phyloP scores from a whole-genome alignment of 1,140 invertebrate species.

The Pseudoatta argentina region DNA sequence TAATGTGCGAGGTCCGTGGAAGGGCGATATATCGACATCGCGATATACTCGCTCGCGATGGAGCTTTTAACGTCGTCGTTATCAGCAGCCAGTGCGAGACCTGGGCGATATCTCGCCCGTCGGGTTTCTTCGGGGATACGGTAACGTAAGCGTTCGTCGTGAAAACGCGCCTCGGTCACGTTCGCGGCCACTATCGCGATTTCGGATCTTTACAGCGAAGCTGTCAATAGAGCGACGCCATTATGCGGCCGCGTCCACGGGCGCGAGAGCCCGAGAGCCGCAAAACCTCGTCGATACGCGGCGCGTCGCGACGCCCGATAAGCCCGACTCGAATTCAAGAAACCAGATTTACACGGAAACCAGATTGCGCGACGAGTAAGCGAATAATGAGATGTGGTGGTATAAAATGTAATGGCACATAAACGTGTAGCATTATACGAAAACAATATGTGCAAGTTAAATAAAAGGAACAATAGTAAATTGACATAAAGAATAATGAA shows the following conservation, averaged over 20 bases:
- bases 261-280: conserved; percentile 47
- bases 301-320: conserved; percentile 34
- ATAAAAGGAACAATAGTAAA: not conserved
- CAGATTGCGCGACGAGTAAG: not conserved
- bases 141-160: conserved; percentile 52
- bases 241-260: conserved; percentile 50
- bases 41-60: conserved; percentile 48
- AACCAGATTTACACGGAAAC: conserved; percentile 16
- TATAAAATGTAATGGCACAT: too few relatives aligned
- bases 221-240: conserved; percentile 61
- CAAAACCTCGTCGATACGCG: conserved; percentile 47
- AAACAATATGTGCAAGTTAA: not conserved
- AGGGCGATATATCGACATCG: conserved; percentile 35
- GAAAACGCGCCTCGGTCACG: conserved; percentile 63
- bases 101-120: conserved; percentile 40
- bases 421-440: not conserved
- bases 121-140: conserved; percentile 51
- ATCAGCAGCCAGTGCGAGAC: conserved; percentile 46
- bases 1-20: conserved; percentile 10
- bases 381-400: not conserved
- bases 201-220: conserved; percentile 61
- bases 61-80: conserved; percentile 56
- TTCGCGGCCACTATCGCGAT: conserved; percentile 57
- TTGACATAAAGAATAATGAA: conserved; percentile 6
- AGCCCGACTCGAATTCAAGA: conserved; percentile 46